Evolutionary conservation across 2,113 vertebrate species (phyloP), one percentile per base, ranked within the genome.

Genomic region (Heterochromis multidens): DNA sequence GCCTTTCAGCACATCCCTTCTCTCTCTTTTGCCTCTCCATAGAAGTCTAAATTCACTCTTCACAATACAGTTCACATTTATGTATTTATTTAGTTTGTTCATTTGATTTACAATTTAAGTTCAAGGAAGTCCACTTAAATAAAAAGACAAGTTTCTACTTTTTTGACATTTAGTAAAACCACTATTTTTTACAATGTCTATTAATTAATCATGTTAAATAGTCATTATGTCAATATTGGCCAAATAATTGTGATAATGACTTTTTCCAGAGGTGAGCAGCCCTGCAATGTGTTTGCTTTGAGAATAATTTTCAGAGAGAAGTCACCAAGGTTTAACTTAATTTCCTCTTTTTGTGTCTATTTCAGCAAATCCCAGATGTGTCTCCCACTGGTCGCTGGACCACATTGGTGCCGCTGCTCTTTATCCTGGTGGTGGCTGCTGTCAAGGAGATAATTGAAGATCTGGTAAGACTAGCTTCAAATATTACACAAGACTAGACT

Each of bases 381-480:
- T 99, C 98, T 31, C 98, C 99, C 17, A 99, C 99, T 31, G 99
- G 99, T 70, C 98, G 99, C 77, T 99, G 99, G 82, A 99, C 99
- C 79, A 99, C 99, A 0, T 91, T 99, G 95, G 98, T 99, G 86
- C 99, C 99, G 49, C 97, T 99, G 49, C 96, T 99, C 72, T 99
- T 99, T 95, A 99, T 99, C 94, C 96, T 99, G 92, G 96, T 97
- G 91, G 99, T 99, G 86, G 99, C 99, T 87, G 99, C 98, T 14
- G 92, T 99, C 80, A 99, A 99, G 93, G 99, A 99, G 94, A 94
- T 99, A 91, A 99, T 99, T 94, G 99, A 99, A 86, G 99, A 99
- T 94, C 95, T 99, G 96, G 99, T 99, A 95, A 98, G 82, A 78
- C 17, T 25, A 43, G 37, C 40, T 7, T 65, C 13, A 10, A 52